These are phyloP conservation scores for Channa argus DNA, from an alignment of 2,113 vertebrate species.

Conservation along the genomic window DNA sequence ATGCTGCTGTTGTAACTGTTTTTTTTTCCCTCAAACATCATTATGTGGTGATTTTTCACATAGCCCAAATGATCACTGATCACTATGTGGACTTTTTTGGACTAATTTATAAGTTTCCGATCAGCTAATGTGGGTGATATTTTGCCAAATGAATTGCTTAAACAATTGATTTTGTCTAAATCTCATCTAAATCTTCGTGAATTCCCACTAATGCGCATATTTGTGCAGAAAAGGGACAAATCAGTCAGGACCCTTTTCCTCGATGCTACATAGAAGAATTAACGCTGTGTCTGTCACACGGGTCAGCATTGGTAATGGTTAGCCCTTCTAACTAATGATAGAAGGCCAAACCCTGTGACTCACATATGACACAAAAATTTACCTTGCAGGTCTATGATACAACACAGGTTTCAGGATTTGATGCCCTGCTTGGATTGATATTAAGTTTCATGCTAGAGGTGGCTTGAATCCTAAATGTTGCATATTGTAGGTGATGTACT, in stretches of 20 bases:
- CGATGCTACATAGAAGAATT: not conserved
- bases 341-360: too few relatives aligned
- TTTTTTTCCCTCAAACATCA: slow-evolving; percentile 3
- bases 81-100: not conserved
- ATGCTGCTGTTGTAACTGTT: slow-evolving; percentile 1
- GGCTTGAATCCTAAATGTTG: too few relatives aligned
- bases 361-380: too few relatives aligned
- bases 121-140: not conserved
- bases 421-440: too few relatives aligned
- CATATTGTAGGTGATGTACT: not conserved
- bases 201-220: not conserved
- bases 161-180: too few relatives aligned
- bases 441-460: too few relatives aligned
- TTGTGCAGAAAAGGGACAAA: not conserved
- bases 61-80: too few relatives aligned
- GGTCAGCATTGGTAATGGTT: too few relatives aligned
- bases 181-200: not conserved
- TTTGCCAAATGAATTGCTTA: not conserved
- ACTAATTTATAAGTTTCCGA: not conserved
- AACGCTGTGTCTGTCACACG: not conserved
- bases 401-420: too few relatives aligned
- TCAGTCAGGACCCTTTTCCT: not conserved
- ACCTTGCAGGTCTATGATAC: too few relatives aligned
- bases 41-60: too few relatives aligned
- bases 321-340: too few relatives aligned